Evolutionary conservation across 2,888 invertebrate genomes (phyloP).

Genomic region (Tachina grossa): DNA sequence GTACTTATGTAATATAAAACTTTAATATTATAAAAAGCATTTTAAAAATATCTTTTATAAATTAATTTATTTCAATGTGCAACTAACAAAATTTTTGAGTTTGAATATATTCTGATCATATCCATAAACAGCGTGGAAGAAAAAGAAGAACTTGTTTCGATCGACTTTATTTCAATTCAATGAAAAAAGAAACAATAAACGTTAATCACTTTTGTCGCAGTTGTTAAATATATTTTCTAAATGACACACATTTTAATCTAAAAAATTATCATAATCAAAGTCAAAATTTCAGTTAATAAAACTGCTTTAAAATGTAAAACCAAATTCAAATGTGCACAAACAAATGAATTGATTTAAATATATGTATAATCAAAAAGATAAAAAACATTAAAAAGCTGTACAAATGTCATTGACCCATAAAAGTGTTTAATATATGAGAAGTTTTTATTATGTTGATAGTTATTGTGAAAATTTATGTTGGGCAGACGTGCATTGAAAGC

Average conservation of each 20-base stretch:
- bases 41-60: neutral
- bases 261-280: constrained; percentile 51
- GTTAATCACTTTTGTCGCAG: constrained; percentile 19
- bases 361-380: neutral
- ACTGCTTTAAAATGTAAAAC: neutral
- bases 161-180: neutral
- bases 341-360: constrained; percentile 10
- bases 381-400: neutral
- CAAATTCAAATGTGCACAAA: neutral
- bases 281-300: constrained; percentile 32
- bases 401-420: constrained; percentile 48
- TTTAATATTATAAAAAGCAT: neutral
- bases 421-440: neutral
- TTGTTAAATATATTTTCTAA: constrained; percentile 11
- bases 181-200: neutral
- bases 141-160: neutral
- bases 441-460: neutral
- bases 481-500: neutral
- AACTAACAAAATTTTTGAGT: neutral
- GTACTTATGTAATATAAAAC: too few relatives aligned
- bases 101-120: neutral
- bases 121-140: neutral
- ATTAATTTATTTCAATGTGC: neutral
- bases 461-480: neutral
- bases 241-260: constrained; percentile 45